Percentiles rank a stretch among this genome's conserved stretches.
Conservation (phyloP, 1,140 invertebrate species). For the Brachionus sp. region DNA sequence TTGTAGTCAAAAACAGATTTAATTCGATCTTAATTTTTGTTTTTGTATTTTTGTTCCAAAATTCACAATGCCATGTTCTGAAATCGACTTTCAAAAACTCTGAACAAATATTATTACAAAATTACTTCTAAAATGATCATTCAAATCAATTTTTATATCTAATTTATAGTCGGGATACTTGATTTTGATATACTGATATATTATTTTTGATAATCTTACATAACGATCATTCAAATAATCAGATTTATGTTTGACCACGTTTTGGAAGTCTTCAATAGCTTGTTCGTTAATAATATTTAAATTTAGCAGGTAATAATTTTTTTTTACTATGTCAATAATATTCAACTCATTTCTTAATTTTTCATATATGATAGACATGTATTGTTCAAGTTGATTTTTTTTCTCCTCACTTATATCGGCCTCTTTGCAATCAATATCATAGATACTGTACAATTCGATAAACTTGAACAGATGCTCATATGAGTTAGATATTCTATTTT, state of each 20-base stretch:
- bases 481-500: background rate
- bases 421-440: slow-evolving; percentile 15
- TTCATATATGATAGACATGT: background rate
- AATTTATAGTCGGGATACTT: background rate
- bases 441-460: background rate
- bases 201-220: slow-evolving; percentile 5
- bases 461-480: background rate
- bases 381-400: background rate
- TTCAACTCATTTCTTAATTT: background rate
- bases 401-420: background rate
- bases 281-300: slow-evolving; percentile 6
- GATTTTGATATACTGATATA: background rate
- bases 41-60: background rate
- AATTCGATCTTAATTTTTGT: background rate
- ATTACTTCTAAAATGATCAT: background rate
- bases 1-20: too few species aligned
- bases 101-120: too few species aligned
- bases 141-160: background rate
- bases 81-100: too few species aligned
- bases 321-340: background rate
- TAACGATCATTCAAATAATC: background rate
- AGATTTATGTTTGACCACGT: background rate
- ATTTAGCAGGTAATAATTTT: background rate
- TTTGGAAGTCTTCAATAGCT: background rate
- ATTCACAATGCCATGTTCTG: background rate